A percentile compares a stretch with the other conserved stretches of the same genome.
Evolutionary conservation across 2,797 vertebrate genomes (phyloP).

Genomic region (Arnoldichthys spilopterus): DNA sequence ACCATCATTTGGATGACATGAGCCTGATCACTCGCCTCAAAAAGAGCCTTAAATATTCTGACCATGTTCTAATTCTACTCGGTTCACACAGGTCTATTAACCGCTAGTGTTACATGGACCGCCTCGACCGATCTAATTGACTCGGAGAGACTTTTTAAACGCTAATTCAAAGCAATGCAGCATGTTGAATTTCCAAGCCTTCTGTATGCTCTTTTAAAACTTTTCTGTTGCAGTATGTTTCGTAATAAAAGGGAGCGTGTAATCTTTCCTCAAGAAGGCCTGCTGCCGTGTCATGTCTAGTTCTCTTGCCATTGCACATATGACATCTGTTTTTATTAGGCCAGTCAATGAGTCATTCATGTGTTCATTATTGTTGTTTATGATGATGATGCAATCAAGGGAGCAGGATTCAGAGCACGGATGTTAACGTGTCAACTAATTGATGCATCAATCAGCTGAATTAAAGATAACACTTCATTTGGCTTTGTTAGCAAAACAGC

Average conservation of each 20-base stretch:
- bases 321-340: conserved; percentile 11
- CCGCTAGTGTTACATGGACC: not conserved
- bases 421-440: conserved; percentile 15
- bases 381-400: conserved; percentile 13
- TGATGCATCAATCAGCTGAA: conserved; percentile 25
- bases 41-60: not conserved
- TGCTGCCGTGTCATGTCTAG: not conserved
- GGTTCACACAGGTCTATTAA: not conserved
- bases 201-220: not conserved
- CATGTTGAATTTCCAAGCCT: not conserved
- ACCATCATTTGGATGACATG: not conserved
- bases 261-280: not conserved
- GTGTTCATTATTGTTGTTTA: conserved; percentile 22
- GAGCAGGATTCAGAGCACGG: not conserved
- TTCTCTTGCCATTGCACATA: not conserved
- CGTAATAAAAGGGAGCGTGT: not conserved
- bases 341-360: not conserved
- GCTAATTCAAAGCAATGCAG: not conserved
- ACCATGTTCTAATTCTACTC: too few species aligned
- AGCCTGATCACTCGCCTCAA: not conserved
- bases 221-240: not conserved
- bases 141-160: not conserved
- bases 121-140: not conserved
- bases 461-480: conserved; percentile 20
- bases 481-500: not conserved